Conservation (phyloP, 2,888 invertebrate genomes). For the Aporophyla nigra region DNA sequence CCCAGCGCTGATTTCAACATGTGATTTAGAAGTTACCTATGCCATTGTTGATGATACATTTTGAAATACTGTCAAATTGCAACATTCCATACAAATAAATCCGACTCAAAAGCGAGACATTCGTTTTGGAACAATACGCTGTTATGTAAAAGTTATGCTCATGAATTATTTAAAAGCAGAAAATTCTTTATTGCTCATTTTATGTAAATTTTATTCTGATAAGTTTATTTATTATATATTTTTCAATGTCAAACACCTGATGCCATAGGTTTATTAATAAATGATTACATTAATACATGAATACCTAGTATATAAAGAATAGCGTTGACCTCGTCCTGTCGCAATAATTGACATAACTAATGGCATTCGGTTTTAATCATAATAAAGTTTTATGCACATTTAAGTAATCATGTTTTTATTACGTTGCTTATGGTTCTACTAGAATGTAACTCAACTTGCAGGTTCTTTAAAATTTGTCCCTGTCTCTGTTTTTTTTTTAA, state of each 20-base stretch:
- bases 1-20: too few species aligned
- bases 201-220: slow-evolving; percentile 22
- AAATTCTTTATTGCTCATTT: slow-evolving; percentile 18
- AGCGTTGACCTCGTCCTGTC: slow-evolving; percentile 14
- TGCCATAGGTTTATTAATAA: slow-evolving; percentile 19
- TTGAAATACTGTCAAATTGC: slow-evolving; percentile 4
- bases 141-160: slow-evolving; percentile 21
- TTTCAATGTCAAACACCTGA: slow-evolving; percentile 42
- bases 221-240: slow-evolving; percentile 21
- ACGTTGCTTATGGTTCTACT: neutral
- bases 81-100: neutral
- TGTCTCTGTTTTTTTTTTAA: neutral
- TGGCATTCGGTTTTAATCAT: slow-evolving; percentile 13
- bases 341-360: slow-evolving; percentile 15
- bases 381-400: slow-evolving; percentile 26
- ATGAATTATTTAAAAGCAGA: slow-evolving; percentile 24
- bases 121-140: slow-evolving; percentile 5
- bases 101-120: neutral
- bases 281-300: neutral
- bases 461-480: neutral
- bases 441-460: neutral
- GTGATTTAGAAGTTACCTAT: neutral
- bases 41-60: neutral
- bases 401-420: neutral
- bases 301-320: neutral